phyloP scores from a whole-genome alignment of 2,888 invertebrate genomes.

The Thymelicus acteon region DNA sequence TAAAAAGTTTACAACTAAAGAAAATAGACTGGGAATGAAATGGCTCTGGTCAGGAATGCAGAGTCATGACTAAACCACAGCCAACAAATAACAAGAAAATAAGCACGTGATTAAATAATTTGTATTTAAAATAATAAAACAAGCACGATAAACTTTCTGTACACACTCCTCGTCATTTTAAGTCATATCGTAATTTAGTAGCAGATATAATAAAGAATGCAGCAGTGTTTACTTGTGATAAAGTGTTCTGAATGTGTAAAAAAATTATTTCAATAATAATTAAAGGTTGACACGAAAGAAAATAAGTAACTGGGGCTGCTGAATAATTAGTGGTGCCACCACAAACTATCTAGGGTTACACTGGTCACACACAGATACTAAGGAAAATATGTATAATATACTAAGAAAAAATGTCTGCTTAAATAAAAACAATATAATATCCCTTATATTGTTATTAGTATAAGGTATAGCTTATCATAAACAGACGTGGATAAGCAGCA shows the following conservation, averaged over 20 bases:
- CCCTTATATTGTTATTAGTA: too few species aligned
- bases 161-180: background rate
- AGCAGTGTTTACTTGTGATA: too few species aligned
- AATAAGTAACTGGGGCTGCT: too few species aligned
- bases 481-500: background rate
- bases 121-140: constrained; percentile 7
- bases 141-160: background rate
- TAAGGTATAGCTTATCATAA: background rate
- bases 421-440: too few species aligned
- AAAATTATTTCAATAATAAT: too few species aligned
- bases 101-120: constrained; percentile 1
- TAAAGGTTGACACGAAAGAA: too few species aligned
- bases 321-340: too few species aligned
- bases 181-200: background rate
- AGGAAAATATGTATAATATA: too few species aligned
- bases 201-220: background rate
- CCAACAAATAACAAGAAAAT: constrained; percentile 13
- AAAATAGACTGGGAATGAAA: constrained; percentile 62
- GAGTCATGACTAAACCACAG: constrained; percentile 20
- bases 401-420: too few species aligned
- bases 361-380: too few species aligned
- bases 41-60: constrained; percentile 36
- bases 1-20: constrained; percentile 73
- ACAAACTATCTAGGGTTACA: too few species aligned
- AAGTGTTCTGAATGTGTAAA: too few species aligned